Percentiles rank a stretch among this genome's conserved stretches.
Evolutionary conservation across 2,113 vertebrate genomes (phyloP).

Genomic region (Onychorhynchus coronatus): DNA sequence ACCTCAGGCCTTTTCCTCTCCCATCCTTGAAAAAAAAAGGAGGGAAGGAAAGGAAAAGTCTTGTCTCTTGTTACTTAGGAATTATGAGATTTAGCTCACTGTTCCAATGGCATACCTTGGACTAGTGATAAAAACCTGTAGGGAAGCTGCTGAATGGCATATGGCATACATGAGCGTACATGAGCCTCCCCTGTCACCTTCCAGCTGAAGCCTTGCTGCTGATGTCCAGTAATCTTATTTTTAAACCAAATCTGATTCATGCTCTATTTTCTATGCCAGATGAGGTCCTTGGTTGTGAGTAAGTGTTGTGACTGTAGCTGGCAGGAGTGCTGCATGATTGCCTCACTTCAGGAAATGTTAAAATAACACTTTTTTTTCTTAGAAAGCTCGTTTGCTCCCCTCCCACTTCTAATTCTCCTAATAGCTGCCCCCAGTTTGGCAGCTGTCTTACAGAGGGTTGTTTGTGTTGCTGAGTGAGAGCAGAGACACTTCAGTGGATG

Average conservation of each 20-base stretch:
- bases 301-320: constrained; percentile 65
- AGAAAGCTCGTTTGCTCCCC: constrained; percentile 59
- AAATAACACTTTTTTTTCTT: constrained; percentile 72
- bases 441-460: background rate
- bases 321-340: constrained; percentile 50
- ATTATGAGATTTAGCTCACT: background rate
- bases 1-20: background rate
- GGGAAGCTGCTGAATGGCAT: background rate
- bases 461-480: constrained; percentile 39
- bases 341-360: constrained; percentile 73
- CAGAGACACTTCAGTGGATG: background rate
- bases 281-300: constrained; percentile 56
- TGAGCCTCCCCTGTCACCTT: background rate
- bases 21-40: background rate
- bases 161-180: fast-evolving
- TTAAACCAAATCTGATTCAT: constrained; percentile 60
- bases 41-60: background rate
- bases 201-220: background rate
- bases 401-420: constrained; percentile 22
- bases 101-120: background rate
- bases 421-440: constrained; percentile 54
- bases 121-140: background rate
- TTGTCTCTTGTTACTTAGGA: background rate
- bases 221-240: constrained; percentile 31
- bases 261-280: background rate